phyloP scores from a whole-genome alignment of 2,113 vertebrate genomes.

The Bolborhynchus lineola region DNA sequence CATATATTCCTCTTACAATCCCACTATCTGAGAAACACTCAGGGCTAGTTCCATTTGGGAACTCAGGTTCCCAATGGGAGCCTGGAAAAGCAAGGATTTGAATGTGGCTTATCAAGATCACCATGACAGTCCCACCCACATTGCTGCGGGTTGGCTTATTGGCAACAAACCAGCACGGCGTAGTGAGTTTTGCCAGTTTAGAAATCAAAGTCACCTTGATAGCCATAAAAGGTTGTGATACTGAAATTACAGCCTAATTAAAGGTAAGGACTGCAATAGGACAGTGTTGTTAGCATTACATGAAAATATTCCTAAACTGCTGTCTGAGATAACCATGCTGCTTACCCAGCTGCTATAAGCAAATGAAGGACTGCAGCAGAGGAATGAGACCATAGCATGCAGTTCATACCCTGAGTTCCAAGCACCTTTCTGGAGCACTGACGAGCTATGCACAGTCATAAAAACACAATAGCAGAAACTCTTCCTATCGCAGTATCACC shows the following conservation, averaged over 20 bases:
- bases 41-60: neutral
- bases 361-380: neutral
- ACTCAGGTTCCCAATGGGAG: neutral
- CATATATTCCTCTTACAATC: neutral
- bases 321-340: too few relatives aligned
- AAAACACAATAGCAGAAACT: neutral
- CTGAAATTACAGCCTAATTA: neutral
- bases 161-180: neutral
- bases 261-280: neutral
- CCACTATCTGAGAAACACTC: neutral
- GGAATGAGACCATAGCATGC: rapidly evolving
- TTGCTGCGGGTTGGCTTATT: neutral
- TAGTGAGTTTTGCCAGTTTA: neutral
- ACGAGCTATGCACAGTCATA: neutral
- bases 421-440: neutral
- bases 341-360: rapidly evolving
- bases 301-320: neutral
- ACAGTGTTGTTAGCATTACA: neutral
- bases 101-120: neutral
- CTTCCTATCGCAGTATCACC: neutral
- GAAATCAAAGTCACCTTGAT: neutral
- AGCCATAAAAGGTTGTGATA: neutral
- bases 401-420: neutral
- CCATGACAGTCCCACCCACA: rapidly evolving
- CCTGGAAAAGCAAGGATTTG: neutral